A percentile compares a stretch with the other conserved stretches of the same genome.
Conservation (phyloP, 2,888 invertebrate species). For the Leptarthrus brevirostris region DNA sequence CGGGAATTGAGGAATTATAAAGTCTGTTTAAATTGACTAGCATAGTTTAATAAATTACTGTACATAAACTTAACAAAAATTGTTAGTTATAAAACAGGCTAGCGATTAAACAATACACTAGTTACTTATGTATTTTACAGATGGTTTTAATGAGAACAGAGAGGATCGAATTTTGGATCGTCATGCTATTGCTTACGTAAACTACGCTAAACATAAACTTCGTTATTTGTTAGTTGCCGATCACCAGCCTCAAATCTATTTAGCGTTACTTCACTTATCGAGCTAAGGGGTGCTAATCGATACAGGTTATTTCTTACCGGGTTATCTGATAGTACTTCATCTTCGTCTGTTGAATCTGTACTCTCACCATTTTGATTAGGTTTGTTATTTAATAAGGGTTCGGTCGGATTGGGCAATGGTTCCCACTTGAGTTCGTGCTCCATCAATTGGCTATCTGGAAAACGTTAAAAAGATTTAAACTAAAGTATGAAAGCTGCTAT, state of each 20-base stretch:
- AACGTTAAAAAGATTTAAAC: too few relatives aligned
- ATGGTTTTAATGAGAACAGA: neutral
- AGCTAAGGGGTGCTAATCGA: constrained; percentile 69
- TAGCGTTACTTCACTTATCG: constrained; percentile 69
- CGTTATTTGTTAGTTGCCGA: constrained; percentile 48
- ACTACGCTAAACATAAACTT: constrained; percentile 48
- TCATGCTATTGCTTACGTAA: constrained; percentile 8
- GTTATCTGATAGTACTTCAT: constrained; percentile 56
- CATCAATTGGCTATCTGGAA: constrained; percentile 67
- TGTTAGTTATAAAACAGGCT: neutral
- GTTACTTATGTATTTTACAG: neutral
- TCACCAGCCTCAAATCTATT: constrained; percentile 52
- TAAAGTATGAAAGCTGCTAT: too few relatives aligned
- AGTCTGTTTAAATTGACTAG: neutral
- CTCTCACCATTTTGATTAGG: constrained; percentile 57
- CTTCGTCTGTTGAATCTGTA: constrained; percentile 57
- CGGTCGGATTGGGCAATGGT: constrained; percentile 68
- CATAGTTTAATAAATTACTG: neutral
- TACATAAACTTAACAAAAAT: neutral
- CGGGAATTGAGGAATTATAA: neutral
- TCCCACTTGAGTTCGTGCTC: constrained; percentile 72
- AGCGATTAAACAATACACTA: neutral
- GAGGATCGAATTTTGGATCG: too few relatives aligned
- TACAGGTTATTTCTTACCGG: constrained; percentile 66
- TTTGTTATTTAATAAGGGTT: constrained; percentile 60